phyloP scores from a whole-genome alignment of 2,797 vertebrate genomes.

The Phalloptychus januarius region DNA sequence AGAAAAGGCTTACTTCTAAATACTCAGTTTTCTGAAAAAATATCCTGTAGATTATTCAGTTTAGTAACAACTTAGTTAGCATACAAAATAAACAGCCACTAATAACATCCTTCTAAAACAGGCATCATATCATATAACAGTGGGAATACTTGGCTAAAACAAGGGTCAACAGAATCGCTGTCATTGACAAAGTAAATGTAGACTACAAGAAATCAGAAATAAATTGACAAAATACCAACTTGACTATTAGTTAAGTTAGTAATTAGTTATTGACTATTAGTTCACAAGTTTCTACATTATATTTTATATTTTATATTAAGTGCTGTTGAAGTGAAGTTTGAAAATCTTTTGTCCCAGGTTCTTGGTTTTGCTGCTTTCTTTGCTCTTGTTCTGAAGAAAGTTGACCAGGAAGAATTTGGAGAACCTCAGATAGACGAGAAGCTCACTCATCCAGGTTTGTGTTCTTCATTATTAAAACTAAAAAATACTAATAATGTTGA shows the following conservation, averaged over 20 bases:
- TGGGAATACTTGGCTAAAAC: neutral
- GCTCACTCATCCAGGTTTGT: constrained; percentile 80
- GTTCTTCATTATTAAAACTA: neutral
- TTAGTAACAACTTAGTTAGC: neutral
- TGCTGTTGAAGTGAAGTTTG: neutral
- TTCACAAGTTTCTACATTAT: neutral
- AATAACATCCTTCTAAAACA: neutral
- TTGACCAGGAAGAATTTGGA: constrained; percentile 90
- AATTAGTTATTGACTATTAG: neutral
- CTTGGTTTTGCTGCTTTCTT: constrained; percentile 97
- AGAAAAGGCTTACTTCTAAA: neutral
- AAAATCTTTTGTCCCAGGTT: constrained; percentile 79
- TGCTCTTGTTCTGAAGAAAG: constrained; percentile 90
- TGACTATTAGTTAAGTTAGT: no score
- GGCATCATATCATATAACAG: neutral
- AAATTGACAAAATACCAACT: neutral
- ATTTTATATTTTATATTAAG: neutral
- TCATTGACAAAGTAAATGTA: neutral
- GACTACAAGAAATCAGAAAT: neutral
- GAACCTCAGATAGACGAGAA: constrained; percentile 75
- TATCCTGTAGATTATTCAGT: neutral
- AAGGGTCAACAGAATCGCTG: neutral
- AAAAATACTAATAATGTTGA: neutral
- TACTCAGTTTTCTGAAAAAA: neutral
- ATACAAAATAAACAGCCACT: no score